These are phyloP conservation scores for Raja brachyura DNA, from an alignment of 2,113 vertebrate genomes.

Conservation along the genomic window DNA sequence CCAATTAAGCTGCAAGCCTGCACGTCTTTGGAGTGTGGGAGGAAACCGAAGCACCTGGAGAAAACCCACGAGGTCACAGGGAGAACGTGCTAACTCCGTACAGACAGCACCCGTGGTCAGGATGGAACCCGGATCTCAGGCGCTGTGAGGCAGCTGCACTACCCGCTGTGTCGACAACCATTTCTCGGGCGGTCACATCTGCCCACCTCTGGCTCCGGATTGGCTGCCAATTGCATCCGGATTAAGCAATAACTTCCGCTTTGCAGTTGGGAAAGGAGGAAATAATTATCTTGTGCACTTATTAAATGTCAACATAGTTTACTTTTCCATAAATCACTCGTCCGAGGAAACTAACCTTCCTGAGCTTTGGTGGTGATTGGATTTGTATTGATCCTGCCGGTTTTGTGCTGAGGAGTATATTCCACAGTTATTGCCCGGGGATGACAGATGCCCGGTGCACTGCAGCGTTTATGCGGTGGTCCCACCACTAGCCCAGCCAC, in stretches of 20 bases:
- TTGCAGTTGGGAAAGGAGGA: slow-evolving; percentile 7
- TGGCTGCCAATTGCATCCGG: not conserved
- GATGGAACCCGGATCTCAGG: too few species aligned
- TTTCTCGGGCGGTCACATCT: not conserved
- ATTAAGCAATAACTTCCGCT: slow-evolving; percentile 28
- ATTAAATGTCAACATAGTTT: slow-evolving; percentile 30
- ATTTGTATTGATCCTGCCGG: slow-evolving; percentile 15
- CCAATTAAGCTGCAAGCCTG: too few species aligned
- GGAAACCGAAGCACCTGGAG: too few species aligned
- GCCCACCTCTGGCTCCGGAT: not conserved
- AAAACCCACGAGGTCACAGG: too few species aligned
- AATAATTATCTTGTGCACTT: slow-evolving; percentile 30
- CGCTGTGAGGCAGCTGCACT: too few species aligned
- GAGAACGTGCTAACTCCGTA: too few species aligned
- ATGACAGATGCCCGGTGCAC: not conserved
- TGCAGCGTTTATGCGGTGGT: not conserved
- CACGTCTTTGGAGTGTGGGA: too few species aligned
- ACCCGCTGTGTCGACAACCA: not conserved
- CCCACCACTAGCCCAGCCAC: not conserved
- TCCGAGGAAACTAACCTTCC: not conserved
- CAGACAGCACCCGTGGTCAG: too few species aligned
- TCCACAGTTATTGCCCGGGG: not conserved
- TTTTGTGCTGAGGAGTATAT: not conserved
- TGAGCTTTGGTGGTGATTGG: not conserved
- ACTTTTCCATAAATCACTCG: slow-evolving; percentile 25